Conservation (phyloP, 2,113 vertebrate species). For the Megaceryle maxima region DNA sequence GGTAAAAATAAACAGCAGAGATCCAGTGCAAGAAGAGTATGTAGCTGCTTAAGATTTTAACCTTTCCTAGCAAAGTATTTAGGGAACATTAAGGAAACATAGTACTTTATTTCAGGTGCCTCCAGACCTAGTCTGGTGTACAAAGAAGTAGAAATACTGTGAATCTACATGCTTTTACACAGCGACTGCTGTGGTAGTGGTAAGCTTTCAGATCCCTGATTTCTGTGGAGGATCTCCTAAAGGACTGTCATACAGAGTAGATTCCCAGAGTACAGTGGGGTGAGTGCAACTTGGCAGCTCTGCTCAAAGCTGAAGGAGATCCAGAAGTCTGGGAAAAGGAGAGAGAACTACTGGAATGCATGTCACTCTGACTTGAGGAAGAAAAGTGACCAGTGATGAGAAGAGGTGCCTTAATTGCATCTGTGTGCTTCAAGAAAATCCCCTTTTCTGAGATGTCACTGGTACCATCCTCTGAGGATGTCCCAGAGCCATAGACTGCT, state of each 20-base stretch:
- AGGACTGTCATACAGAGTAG: no score
- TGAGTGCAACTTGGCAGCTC: not conserved
- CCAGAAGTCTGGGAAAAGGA: not conserved
- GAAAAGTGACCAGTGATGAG: not conserved
- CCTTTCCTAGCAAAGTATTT: not conserved
- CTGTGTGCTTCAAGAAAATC: not conserved
- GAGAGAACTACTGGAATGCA: not conserved
- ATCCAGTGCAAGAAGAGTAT: not conserved
- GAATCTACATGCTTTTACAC: not conserved
- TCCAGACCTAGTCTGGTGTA: not conserved
- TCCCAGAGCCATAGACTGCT: not conserved
- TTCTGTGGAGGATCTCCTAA: not conserved
- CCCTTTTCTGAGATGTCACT: not conserved
- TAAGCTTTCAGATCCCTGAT: accelerated
- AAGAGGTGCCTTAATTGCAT: not conserved
- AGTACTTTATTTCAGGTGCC: not conserved
- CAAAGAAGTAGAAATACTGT: not conserved
- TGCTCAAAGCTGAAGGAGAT: not conserved
- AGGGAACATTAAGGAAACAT: not conserved
- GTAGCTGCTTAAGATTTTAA: not conserved
- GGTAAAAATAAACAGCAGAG: not conserved
- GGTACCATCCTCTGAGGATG: not conserved
- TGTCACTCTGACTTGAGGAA: not conserved
- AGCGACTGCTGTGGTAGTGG: not conserved
- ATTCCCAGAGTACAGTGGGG: not conserved